Percentiles rank a stretch among this genome's conserved stretches.
phyloP scores from a whole-genome alignment of 1,140 invertebrate species.

The Atta cephalotes region DNA sequence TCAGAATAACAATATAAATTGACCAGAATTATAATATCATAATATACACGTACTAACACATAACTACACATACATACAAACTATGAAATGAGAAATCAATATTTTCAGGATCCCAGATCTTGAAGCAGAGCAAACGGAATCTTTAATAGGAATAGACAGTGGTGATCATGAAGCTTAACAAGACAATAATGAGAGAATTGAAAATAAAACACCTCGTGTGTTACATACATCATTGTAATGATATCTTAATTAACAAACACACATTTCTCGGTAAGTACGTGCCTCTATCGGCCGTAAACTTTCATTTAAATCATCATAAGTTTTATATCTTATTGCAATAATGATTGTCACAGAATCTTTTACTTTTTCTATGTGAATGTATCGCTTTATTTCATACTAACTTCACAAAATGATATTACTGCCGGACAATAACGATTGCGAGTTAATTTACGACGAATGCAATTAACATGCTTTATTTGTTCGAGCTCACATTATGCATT shows the following conservation, averaged over 20 bases:
- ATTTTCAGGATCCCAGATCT: conserved; percentile 88
- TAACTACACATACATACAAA: not conserved
- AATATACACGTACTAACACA: not conserved
- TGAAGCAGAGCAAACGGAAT: conserved; percentile 91
- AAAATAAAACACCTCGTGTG: conserved; percentile 55
- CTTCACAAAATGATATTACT: conserved; percentile 61
- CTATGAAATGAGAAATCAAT: not conserved
- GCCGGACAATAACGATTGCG: conserved; percentile 71
- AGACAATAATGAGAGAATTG: conserved; percentile 80
- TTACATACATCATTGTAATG: conserved; percentile 66
- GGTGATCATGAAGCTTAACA: conserved; percentile 87
- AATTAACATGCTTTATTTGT: conserved; percentile 33
- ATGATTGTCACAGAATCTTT: not conserved
- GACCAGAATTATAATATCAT: conserved; percentile 11
- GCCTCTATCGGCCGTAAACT: conserved; percentile 5
- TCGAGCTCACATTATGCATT: conserved; percentile 10
- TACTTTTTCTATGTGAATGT: not conserved
- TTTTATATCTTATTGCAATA: conserved; percentile 10
- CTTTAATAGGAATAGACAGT: conserved; percentile 89
- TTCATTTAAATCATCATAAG: not conserved
- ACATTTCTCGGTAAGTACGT: conserved; percentile 20
- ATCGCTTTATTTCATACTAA: conserved; percentile 48
- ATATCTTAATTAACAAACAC: conserved; percentile 53
- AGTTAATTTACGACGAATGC: conserved; percentile 44
- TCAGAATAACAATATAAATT: not conserved